Conservation (phyloP, 2,888 invertebrate species). For the Cheilosia vernalis region DNA sequence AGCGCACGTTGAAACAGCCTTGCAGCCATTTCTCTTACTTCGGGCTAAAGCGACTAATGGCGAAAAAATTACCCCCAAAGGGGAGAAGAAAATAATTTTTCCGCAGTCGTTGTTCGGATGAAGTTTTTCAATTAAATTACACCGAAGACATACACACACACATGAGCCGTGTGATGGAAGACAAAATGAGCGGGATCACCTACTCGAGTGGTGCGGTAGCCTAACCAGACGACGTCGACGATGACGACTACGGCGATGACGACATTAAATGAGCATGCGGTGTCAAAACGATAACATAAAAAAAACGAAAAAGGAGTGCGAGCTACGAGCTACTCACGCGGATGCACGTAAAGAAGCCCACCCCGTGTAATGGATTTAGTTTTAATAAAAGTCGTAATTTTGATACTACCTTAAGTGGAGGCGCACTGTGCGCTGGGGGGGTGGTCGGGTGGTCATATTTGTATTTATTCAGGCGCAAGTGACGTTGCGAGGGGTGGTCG, state of each 20-base stretch:
- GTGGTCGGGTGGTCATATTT: slow-evolving; percentile 26
- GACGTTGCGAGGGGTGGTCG: slow-evolving; percentile 18
- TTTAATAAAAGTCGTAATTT: slow-evolving; percentile 53
- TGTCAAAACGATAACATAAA: slow-evolving; percentile 26
- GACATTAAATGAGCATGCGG: slow-evolving; percentile 25
- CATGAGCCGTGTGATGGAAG: slow-evolving; percentile 7
- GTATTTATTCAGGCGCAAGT: slow-evolving; percentile 58
- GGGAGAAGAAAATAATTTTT: slow-evolving; percentile 61
- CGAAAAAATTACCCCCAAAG: slow-evolving; percentile 59
- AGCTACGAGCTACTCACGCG: not conserved
- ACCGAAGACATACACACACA: slow-evolving; percentile 44
- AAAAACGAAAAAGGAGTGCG: not conserved
- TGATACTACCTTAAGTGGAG: slow-evolving; percentile 51
- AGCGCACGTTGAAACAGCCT: not conserved
- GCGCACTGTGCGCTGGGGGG: not conserved
- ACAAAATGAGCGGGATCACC: slow-evolving; percentile 30
- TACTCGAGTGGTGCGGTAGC: not conserved
- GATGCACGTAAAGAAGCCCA: slow-evolving; percentile 16
- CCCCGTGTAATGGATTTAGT: slow-evolving; percentile 51
- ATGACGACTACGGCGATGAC: slow-evolving; percentile 17
- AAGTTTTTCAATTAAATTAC: slow-evolving; percentile 74
- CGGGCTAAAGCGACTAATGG: slow-evolving; percentile 60
- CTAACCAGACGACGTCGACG: slow-evolving; percentile 18
- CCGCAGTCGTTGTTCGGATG: slow-evolving; percentile 59
- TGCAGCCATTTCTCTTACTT: slow-evolving; percentile 12